Conservation (phyloP, 30 jellyfish, hydroid and myxozoan species). For the Turritopsis dohrnii region DNA sequence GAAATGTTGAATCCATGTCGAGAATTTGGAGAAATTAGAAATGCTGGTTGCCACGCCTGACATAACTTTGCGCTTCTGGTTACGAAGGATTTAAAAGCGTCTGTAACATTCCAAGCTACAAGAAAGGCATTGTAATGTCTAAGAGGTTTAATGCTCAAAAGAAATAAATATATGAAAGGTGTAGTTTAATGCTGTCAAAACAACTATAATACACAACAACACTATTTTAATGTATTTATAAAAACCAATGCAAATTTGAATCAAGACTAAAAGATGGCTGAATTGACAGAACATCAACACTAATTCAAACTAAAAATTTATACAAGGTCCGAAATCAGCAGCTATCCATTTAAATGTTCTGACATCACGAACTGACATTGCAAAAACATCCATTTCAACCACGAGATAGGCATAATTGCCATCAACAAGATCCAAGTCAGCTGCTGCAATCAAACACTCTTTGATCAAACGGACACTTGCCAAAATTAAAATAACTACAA, state of each 20-base stretch:
- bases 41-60: neutral
- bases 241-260: no score
- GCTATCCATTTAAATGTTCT: conserved; percentile 64
- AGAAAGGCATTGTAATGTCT: no score
- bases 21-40: neutral
- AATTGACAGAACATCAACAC: no score
- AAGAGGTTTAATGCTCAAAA: no score
- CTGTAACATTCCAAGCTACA: no score
- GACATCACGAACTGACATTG: conserved; percentile 22
- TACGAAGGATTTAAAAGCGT: neutral
- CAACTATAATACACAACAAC: no score
- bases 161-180: no score
- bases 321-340: conserved; percentile 22
- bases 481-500: conserved; percentile 47
- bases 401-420: conserved; percentile 64
- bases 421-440: conserved; percentile 42
- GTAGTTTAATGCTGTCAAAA: no score
- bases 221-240: no score
- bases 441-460: conserved; percentile 82
- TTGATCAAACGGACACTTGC: conserved; percentile 50
- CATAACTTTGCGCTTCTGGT: neutral
- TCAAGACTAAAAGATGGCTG: no score
- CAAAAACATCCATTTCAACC: conserved; percentile 55
- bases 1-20: neutral
- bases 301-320: neutral